Evolutionary conservation across 2,797 vertebrate genomes (phyloP), one percentile per base, ranked within the genome.

Genomic region (Channa striata): DNA sequence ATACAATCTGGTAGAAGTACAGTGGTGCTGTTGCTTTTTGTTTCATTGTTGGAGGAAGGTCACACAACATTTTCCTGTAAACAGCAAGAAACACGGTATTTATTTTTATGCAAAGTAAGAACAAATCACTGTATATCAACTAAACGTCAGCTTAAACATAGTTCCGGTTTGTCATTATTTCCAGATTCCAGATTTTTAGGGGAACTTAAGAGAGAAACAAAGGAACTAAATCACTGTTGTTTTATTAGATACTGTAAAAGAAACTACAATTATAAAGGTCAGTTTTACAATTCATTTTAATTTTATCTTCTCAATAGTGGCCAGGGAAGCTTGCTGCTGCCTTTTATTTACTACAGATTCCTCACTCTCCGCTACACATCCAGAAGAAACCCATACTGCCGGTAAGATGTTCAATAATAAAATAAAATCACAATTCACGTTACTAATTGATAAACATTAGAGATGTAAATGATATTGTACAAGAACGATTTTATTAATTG

Each of bases 261-360:
- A 39, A 44, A 40, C 1, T 5, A 30, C 36, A 39, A 0, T 19
- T 69, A 6, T 46, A 9, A 11, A 19, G 11, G 9, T 68, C 7
- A 2, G n/a, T 53, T 61, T 36, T 44, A 13, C 44, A 36, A 16
- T 11, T 52, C 10, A 17, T 61, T 13, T 54, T 1, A 0, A 30
- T 44, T 44, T 0, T 84, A 19, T 80, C 75, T 84, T 75, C 44
- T 76, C 92, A 84, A 75, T 90, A 99, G 98, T 74, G 98, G 97
- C 37, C 98, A 99, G 87, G 97, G 98, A 70, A 99, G 97, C 80
- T 92, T 99, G 89, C 93, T 99, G 36, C 95, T 98, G 89, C 98
- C 98, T 0, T 99, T 99, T 87, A 99, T 99, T 92, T 99, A 99
- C 88, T 99, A 99, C 62, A 90, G 98, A 74, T 99, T 99, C 90